Base-by-base conservation (phyloP, 2,797 vertebrate genomes). In the Lophius americanus region DNA sequence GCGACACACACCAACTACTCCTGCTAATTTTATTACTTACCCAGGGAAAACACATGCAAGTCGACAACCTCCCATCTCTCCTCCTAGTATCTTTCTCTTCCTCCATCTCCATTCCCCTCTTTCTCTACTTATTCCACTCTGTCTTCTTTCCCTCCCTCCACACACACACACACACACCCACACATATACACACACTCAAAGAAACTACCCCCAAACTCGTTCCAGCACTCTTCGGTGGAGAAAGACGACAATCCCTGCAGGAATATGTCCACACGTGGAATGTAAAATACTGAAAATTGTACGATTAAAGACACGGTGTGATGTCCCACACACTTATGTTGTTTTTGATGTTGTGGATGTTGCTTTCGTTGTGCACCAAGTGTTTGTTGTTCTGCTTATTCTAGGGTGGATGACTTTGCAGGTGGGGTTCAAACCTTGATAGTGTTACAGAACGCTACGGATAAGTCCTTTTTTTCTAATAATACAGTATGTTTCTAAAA, bases 241-340 rank as follows among this genome's bases (percentile, higher is more conserved):
- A 82, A 82, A 75, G 83, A 79, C 9, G 81, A 88, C 83, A 86
- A 88, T 89, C 85, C 85, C 70, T 80, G 69, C 74, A 86, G 84
- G 83, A 85, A 85, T 73, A 79, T 85, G 70, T 91, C 86, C 75
- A 83, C 66, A 78, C 41, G 88, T 89, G 88, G 91, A 92, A 91
- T 91, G 89, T 93, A 88, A 84, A 86, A 83, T 88, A 87, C 73
- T 66, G 82, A 85, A 82, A 42, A 85, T 70, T 83, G 79, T 89
- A 87, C 54, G 36, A 87, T 88, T 83, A 81, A 87, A 81, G 78
- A 84, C 81, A 79, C 67, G 13, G 62, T 73, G 84, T 79, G 77
- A 80, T 81, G 84, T 82, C 85, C 60, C 78, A 73, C 81, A 73
- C 81, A 78, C 64, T 82, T 51, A 64, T 80, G 60, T 80, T 84